phyloP scores from a whole-genome alignment of 2,888 invertebrate species.

The Neoaliturus tenellus region DNA sequence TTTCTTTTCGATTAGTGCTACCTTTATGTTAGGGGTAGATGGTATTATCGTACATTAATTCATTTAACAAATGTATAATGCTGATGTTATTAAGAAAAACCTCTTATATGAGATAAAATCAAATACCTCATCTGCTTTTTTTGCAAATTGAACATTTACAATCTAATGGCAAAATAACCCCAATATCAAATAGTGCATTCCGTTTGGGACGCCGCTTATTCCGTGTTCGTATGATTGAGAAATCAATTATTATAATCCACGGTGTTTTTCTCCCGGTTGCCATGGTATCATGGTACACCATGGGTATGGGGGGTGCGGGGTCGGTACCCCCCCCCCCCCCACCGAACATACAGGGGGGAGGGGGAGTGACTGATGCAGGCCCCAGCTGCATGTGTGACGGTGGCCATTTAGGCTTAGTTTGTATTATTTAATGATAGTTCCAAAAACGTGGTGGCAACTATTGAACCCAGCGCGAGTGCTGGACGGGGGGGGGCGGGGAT shows the following conservation, averaged over 20 bases:
- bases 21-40: no score
- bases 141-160: no score
- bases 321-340: not conserved
- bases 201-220: not conserved
- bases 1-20: no score
- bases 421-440: slow-evolving; percentile 56
- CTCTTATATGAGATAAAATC: no score
- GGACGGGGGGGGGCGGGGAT: slow-evolving; percentile 2
- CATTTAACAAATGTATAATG: no score
- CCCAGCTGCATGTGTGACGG: slow-evolving; percentile 44
- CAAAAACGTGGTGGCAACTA: slow-evolving; percentile 54
- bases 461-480: slow-evolving; percentile 13
- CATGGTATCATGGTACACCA: slow-evolving; percentile 26
- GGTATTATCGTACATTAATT: no score
- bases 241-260: slow-evolving; percentile 52
- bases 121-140: no score
- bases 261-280: slow-evolving; percentile 21
- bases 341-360: not conserved
- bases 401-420: slow-evolving; percentile 52
- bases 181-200: not conserved
- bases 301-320: not conserved
- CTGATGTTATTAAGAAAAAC: no score
- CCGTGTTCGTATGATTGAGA: not conserved
- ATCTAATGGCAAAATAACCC: no score
- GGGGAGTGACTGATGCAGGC: slow-evolving; percentile 22